Evolutionary conservation across 2,888 invertebrate genomes (phyloP), one percentile per base, ranked within the genome.

Genomic region (Yponomeuta evonymella): DNA sequence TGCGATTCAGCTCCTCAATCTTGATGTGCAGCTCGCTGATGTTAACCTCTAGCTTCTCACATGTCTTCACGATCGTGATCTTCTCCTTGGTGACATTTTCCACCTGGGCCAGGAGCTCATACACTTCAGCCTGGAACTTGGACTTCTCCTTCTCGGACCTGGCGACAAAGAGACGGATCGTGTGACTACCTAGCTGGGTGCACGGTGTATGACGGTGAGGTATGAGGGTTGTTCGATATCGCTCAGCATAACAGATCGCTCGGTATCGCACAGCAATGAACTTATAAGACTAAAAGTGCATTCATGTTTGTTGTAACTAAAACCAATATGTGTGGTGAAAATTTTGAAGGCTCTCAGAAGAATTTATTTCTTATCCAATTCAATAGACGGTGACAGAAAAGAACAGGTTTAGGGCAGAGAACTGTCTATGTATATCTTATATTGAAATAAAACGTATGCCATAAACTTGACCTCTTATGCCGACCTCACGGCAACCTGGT

Each of bases 101-200:
- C 83, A 99, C 96, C 94, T 98, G 98, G 82, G 98, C 95, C 87
- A 99, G 94, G 79, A 99, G 95, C 93, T 98, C 98, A 93, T 99
- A 99, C 75, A 99, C 97, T 94, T 99, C 99, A 84, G 98, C 95
- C 93, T 99, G 98, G 94, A 99, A 97, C 93, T 98, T 98, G 84
- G 96, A 94, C 93, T 98, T 99, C 89, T 99, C 99, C 93, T 99
- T 99, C 93, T 99, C 99, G 87, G 97, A 94, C 93, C 99, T 99
- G 93, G 48, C 87, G 93, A 87, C 84, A 89, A 91, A 75, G 81
- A 85, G 77, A 84, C 70, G 70, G 75, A 72, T 78, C 73, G 78
- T 85, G 83, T 58, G 51, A 58, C 51, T 58, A 15, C 15, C 51
- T 58, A 58, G 12, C 15, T 15, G 15, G 51, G 51, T 58, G 2